Percentiles rank a stretch among this genome's conserved stretches.
These are phyloP conservation scores for Leptobrachium ailaonicum DNA, from an alignment of 2,113 vertebrate genomes.

Conservation along the genomic window DNA sequence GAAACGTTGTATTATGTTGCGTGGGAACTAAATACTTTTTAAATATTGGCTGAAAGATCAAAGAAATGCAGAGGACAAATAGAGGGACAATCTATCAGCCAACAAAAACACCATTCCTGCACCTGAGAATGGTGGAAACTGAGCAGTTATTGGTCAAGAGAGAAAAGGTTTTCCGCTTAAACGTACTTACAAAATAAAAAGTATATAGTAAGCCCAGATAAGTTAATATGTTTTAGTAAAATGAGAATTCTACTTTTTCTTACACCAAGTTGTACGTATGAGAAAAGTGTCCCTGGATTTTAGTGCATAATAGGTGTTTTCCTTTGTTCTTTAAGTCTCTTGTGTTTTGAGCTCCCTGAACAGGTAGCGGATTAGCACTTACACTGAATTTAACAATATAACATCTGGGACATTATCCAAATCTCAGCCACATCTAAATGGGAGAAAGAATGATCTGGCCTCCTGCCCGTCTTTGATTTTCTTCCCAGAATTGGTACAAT, in stretches of 20 bases:
- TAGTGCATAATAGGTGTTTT: no score
- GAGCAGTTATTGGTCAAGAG: no score
- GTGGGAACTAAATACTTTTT: neutral
- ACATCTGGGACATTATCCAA: slow-evolving; percentile 17
- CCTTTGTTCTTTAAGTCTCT: neutral
- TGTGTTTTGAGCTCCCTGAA: slow-evolving; percentile 6
- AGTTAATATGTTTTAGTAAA: no score
- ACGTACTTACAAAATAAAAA: no score
- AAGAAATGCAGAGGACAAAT: slow-evolving; percentile 2
- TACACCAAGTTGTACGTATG: no score
- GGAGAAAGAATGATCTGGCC: slow-evolving; percentile 1
- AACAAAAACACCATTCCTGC: neutral
- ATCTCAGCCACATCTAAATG: slow-evolving; percentile 5
- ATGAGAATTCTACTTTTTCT: no score
- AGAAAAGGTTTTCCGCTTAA: no score
- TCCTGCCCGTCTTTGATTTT: slow-evolving; percentile 10
- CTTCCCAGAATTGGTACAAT: slow-evolving; percentile 22
- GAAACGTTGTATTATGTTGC: no score
- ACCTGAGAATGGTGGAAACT: neutral
- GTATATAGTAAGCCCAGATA: no score
- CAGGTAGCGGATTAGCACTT: slow-evolving; percentile 17
- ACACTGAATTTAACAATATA: slow-evolving; percentile 22
- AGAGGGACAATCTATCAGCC: neutral
- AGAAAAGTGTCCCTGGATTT: no score
- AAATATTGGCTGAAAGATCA: slow-evolving; percentile 15